Conservation (phyloP, 2,113 vertebrate species). For the Rousettus leschenaultii region DNA sequence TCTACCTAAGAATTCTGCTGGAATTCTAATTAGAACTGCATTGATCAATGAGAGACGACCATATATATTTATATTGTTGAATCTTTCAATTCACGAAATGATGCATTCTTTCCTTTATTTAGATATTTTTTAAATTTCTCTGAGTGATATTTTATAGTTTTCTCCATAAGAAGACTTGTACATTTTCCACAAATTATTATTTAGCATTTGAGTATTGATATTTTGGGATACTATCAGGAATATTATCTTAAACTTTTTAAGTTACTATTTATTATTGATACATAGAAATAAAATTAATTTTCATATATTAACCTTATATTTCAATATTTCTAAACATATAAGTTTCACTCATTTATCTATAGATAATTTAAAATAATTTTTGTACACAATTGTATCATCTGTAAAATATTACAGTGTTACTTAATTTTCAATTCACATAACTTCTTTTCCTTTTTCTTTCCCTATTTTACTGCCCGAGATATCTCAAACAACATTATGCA, state of each 20-base stretch:
- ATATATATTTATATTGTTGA: not conserved
- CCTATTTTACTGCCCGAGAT: not conserved
- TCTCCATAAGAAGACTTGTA: not conserved
- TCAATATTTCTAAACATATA: not conserved
- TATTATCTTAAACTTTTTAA: not conserved
- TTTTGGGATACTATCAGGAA: not conserved
- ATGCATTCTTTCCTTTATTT: not conserved
- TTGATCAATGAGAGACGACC: not conserved
- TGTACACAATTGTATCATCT: not conserved
- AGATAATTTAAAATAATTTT: not conserved
- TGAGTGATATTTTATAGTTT: not conserved
- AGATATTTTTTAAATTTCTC: not conserved
- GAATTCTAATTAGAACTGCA: not conserved
- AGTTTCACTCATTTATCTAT: not conserved
- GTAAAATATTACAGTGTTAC: not conserved
- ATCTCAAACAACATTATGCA: not conserved
- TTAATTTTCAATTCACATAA: not conserved
- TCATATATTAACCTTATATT: not conserved
- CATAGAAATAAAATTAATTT: not conserved
- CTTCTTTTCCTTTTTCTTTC: not conserved
- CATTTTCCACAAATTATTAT: not conserved
- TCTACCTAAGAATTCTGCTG: not conserved
- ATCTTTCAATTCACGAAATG: conserved; percentile 24
- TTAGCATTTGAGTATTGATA: not conserved
- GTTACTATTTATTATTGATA: not conserved